Evolutionary conservation across 1,140 invertebrate species (phyloP).

Genomic region (Drosophila mayri): DNA sequence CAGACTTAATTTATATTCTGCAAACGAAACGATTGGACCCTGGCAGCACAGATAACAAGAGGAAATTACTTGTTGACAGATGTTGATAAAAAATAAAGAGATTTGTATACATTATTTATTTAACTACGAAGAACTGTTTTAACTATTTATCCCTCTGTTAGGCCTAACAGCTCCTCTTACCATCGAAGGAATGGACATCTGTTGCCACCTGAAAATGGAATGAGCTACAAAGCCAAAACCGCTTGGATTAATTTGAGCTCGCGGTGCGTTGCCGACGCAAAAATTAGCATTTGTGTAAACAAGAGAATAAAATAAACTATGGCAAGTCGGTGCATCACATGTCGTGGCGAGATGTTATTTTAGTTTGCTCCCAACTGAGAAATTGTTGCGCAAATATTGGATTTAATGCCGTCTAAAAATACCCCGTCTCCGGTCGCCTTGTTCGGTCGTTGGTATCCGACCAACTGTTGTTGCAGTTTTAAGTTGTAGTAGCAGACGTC

Average conservation of each 20-base stretch:
- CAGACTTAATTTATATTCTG: slow-evolving; percentile 66
- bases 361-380: slow-evolving; percentile 33
- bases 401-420: slow-evolving; percentile 56
- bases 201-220: slow-evolving; percentile 17
- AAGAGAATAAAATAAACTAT: slow-evolving; percentile 46
- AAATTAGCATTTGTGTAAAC: slow-evolving; percentile 66
- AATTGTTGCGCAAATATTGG: slow-evolving; percentile 56
- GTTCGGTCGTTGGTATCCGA: neutral
- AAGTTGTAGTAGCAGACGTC: slow-evolving; percentile 40
- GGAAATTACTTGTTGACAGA: neutral
- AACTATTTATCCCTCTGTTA: neutral
- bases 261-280: slow-evolving; percentile 15
- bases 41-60: slow-evolving; percentile 9
- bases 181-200: slow-evolving; percentile 20
- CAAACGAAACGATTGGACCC: slow-evolving; percentile 30
- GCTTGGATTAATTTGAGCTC: slow-evolving; percentile 10
- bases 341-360: slow-evolving; percentile 43
- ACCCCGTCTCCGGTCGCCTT: slow-evolving; percentile 8
- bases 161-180: neutral
- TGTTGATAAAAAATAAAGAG: neutral
- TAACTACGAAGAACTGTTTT: neutral
- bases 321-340: slow-evolving; percentile 53
- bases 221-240: slow-evolving; percentile 4
- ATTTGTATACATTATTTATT: neutral
- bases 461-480: slow-evolving; percentile 42